Evolutionary conservation across 2,888 invertebrate genomes (phyloP), one percentile per base, ranked within the genome.

Genomic region (Allygus modestus): DNA sequence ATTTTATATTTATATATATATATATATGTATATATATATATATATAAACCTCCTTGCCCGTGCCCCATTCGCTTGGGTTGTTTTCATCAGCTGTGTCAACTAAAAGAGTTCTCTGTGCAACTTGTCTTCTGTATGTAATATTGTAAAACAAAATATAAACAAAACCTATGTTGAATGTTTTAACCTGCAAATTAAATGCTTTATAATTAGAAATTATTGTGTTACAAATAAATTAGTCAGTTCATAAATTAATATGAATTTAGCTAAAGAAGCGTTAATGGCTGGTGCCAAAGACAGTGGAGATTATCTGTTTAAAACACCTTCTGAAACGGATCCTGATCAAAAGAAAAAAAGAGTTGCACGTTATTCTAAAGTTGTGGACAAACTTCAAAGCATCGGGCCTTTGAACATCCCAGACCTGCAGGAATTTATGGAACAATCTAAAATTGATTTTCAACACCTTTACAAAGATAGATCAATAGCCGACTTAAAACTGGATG

Each of bases 371-470:
- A 43, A 77, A 46, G 9, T 77, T 11, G 2, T 77, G 20, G 46
- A 77, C 23, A 77, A 77, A 77, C 75, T 77, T 15, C 75, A 1
- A 23, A 77, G 75, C 46, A 43, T 77, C n/a, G 75, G 82, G 4
- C 73, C 82, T 15, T 51, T 82, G 37, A 37, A 69, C 26, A 82
- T 82, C 20, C 43, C 31, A 23, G 37, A 71, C 31, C 65, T 71
- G 37, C 31, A 71, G 5, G 73, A 43, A 41, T 82, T 71, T 71
- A 28, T 82, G 54, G 71, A 51, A n/a, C 43, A 71, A 37, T 43
- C 82, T 12, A 82, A 82, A 69, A 33, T 33, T 0, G 82, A 82
- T 71, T 82, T 82, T 82, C n/a, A 71, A 51, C 26, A 71, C 26
- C 33, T 54, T 43, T 82, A 73, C 71, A 71, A 51, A 4, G 82